Evolutionary conservation across 1,140 invertebrate genomes (phyloP), one percentile per base, ranked within the genome.

Genomic region (Saxidomus purpurata): DNA sequence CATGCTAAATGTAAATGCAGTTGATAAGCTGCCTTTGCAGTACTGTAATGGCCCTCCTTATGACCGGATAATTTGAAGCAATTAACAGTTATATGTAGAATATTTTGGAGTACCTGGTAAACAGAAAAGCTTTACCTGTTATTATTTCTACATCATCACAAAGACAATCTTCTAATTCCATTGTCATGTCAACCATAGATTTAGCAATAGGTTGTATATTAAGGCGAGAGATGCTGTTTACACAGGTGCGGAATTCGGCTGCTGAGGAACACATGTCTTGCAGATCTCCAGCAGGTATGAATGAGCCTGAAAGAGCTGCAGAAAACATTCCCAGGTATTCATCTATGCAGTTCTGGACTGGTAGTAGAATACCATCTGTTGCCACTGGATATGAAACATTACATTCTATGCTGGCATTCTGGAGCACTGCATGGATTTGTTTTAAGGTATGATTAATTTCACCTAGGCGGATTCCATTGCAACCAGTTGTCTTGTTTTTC

Each of bases 141-240:
- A n/a, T n/a, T n/a, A n/a, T 59, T 40, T 40, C 22, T 2, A 74
- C 47, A 74, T 59, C 83, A 0, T 22, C n/a, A 34, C 83, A 85
- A 11, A 85, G 47, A n/a, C 71, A 43, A 25, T 36, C n/a, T 15
- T 55, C 40, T 52, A 85, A 28, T 11, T 71, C 11, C 2, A 47
- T 43, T 38, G 69, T 34, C 13, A 85, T 74, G 9, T 52, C 67
- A 47, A 85, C 25, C 47, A 85, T 74, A 13, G n/a, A 31, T 13
- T n/a, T 13, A 17, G 55, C 40, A 52, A 69, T 31, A 0, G 0
- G 9, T 40, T 76, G 74, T 3, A 25, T 34, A 31, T n/a, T 67
- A 40, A 85, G 67, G 28, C 76, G 49, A 15, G 25, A 2, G 1
- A 74, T 74, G 15, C 47, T 19, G 36, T 52, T 36, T 25, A 85